A percentile compares a stretch with the other conserved stretches of the same genome.
Evolutionary conservation across 2,113 vertebrate genomes (phyloP).

Genomic region (Seriola rivoliana): DNA sequence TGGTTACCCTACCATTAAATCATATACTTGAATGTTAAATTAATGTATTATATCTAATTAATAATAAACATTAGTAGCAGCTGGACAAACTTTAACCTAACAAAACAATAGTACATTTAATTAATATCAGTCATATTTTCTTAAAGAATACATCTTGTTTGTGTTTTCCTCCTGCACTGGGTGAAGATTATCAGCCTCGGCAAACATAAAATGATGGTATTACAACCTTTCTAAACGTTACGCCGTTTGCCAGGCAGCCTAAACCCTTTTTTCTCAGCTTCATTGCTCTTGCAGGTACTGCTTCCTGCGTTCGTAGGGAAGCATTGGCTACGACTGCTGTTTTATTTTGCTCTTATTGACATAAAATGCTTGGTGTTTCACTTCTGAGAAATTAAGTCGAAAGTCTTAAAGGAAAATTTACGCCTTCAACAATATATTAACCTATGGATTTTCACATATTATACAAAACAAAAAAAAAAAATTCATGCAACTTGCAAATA

Average conservation of each 20-base stretch:
- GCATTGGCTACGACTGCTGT: not conserved
- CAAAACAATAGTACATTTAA: not conserved
- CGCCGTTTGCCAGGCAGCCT: not conserved
- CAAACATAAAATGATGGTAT: not conserved
- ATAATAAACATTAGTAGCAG: not conserved
- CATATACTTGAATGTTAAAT: not conserved
- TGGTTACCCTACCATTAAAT: not conserved
- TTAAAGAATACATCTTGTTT: not conserved
- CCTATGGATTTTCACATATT: not conserved
- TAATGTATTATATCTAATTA: not conserved
- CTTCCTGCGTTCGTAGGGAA: not conserved
- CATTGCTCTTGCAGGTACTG: not conserved
- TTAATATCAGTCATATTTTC: not conserved
- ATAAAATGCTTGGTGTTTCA: not conserved
- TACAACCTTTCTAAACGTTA: not conserved
- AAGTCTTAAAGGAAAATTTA: not conserved
- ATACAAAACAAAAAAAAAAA: too few species aligned
- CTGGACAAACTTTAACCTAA: not conserved
- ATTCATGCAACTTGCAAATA: not conserved
- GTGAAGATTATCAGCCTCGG: not conserved
- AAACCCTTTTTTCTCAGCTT: not conserved
- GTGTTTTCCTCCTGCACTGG: not conserved
- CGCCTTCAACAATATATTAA: not conserved
- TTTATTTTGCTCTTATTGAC: constrained; percentile 17
- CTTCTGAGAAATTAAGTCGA: not conserved